phyloP scores from a whole-genome alignment of 2,888 invertebrate genomes.

The Marasmarcha lunaedactyla region DNA sequence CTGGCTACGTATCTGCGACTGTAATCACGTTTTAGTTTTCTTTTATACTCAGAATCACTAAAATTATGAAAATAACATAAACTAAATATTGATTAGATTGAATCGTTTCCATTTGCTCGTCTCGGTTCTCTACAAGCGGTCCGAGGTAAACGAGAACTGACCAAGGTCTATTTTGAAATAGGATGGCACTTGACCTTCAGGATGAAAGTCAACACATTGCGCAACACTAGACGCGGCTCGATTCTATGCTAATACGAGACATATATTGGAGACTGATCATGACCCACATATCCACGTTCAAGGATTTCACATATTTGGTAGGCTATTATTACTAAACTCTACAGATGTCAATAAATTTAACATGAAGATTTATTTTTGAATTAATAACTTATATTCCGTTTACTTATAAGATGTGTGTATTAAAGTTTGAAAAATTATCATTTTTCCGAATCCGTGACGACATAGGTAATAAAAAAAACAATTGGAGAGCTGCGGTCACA shows the following conservation, averaged over 20 bases:
- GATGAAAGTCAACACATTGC: conserved; percentile 69
- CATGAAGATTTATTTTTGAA: too few species aligned
- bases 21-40: too few species aligned
- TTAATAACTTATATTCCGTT: too few species aligned
- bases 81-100: conserved; percentile 40
- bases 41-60: too few species aligned
- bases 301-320: conserved; percentile 69
- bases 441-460: too few species aligned
- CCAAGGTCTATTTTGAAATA: conserved; percentile 68
- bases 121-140: conserved; percentile 36
- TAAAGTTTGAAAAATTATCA: too few species aligned
- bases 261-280: conserved; percentile 61
- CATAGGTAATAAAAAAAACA: too few species aligned
- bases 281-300: conserved; percentile 63
- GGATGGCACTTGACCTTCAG: conserved; percentile 70
- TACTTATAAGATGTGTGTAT: too few species aligned
- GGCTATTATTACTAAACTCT: conserved; percentile 58
- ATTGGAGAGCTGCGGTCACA: too few species aligned
- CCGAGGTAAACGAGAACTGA: conserved; percentile 60
- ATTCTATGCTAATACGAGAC: conserved; percentile 64
- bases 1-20: too few species aligned
- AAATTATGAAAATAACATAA: too few species aligned
- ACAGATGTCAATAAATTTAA: conserved; percentile 36
- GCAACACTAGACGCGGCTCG: conserved; percentile 52
- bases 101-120: conserved; percentile 54